Evolutionary conservation across 1,140 invertebrate genomes (phyloP).

Genomic region (Heliconius hewitsoni): DNA sequence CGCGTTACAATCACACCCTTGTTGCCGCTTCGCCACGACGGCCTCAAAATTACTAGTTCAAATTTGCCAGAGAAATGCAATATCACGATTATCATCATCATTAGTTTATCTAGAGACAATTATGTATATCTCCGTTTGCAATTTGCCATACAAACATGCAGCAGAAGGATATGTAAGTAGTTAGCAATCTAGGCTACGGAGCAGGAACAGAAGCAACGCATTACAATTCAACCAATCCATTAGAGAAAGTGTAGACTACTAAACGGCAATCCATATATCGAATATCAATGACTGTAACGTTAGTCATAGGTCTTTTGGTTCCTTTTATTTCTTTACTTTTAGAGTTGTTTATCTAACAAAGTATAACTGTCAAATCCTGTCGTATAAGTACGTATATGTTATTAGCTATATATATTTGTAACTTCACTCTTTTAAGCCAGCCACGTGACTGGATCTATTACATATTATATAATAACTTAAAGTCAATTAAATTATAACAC

Average conservation of each 20-base stretch:
- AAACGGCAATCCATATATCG: slow-evolving; percentile 10
- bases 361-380: too few relatives aligned
- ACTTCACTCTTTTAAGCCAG: too few relatives aligned
- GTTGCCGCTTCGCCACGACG: too few relatives aligned
- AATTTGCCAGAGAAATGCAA: not conserved
- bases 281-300: slow-evolving; percentile 22
- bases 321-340: not conserved
- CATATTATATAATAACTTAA: too few relatives aligned
- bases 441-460: too few relatives aligned
- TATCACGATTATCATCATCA: not conserved
- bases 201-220: slow-evolving; percentile 22
- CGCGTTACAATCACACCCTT: too few relatives aligned
- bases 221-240: slow-evolving; percentile 22
- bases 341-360: not conserved
- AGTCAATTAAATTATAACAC: too few relatives aligned
- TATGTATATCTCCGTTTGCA: not conserved
- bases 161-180: not conserved
- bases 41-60: not conserved
- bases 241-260: slow-evolving; percentile 33
- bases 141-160: not conserved
- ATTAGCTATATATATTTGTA: too few relatives aligned
- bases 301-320: not conserved
- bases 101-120: not conserved
- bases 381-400: too few relatives aligned
- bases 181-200: slow-evolving; percentile 23